Percentiles rank a stretch among this genome's conserved stretches.
These are phyloP conservation scores for Hylaeus anthracinus DNA, from an alignment of 1,140 invertebrate species.

Conservation along the genomic window DNA sequence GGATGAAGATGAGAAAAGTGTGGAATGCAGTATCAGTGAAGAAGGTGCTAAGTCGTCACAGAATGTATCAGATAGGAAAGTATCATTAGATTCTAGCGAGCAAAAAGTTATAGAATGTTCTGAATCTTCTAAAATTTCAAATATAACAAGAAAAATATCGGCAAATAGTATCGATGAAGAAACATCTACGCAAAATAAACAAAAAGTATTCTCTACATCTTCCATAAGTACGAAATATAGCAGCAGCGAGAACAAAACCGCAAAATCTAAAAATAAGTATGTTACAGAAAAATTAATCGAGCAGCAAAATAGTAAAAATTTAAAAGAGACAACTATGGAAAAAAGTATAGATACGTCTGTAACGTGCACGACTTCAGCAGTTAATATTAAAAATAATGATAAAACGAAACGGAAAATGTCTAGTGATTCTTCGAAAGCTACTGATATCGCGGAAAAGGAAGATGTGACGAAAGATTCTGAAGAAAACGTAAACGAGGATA, in stretches of 20 bases:
- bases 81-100: conserved; percentile 58
- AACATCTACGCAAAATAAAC: conserved; percentile 38
- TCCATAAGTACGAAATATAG: conserved; percentile 28
- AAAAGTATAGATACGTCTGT: conserved; percentile 35
- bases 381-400: conserved; percentile 36
- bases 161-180: conserved; percentile 45
- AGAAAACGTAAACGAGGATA: conserved; percentile 9
- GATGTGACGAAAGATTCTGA: conserved; percentile 5
- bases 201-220: conserved; percentile 49
- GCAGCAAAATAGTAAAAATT: conserved; percentile 51
- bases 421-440: conserved; percentile 2
- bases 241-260: conserved; percentile 34
- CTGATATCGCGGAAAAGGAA: conserved; percentile 36
- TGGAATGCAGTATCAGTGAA: conserved; percentile 63
- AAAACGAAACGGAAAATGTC: conserved; percentile 46
- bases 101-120: conserved; percentile 53
- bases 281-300: conserved; percentile 52
- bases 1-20: conserved; percentile 74
- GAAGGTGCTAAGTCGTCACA: conserved; percentile 54
- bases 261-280: conserved; percentile 44
- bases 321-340: conserved; percentile 43
- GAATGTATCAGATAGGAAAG: conserved; percentile 41
- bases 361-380: conserved; percentile 19
- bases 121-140: conserved; percentile 16
- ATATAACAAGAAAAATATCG: conserved; percentile 26